These are phyloP conservation scores for Drosophila bipectinata DNA, from an alignment of 1,140 invertebrate genomes.

Conservation along the genomic window DNA sequence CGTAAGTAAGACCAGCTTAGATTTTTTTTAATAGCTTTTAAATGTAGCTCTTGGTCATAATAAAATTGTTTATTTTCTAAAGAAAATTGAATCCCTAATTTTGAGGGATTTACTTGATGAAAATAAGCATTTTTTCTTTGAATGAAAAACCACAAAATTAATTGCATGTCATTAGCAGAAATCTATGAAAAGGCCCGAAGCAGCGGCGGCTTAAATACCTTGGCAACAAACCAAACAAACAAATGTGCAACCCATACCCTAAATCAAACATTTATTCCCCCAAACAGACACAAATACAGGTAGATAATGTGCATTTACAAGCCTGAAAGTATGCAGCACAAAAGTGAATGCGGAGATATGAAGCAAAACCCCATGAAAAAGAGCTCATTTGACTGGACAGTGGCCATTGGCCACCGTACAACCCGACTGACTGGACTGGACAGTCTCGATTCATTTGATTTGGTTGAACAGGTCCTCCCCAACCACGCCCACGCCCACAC, in stretches of 20 bases:
- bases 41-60: too few relatives aligned
- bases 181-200: constrained; percentile 54
- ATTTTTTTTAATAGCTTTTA: too few relatives aligned
- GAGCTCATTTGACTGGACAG: constrained; percentile 10
- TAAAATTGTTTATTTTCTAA: neutral
- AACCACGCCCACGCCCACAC: neutral
- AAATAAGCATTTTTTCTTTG: neutral
- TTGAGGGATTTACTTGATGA: neutral
- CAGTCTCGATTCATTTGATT: constrained; percentile 7
- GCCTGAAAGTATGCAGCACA: constrained; percentile 51
- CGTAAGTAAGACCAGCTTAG: too few relatives aligned
- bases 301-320: constrained; percentile 39
- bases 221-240: constrained; percentile 36
- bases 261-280: constrained; percentile 67
- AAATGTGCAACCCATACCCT: constrained; percentile 39
- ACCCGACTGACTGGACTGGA: neutral
- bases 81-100: too few relatives aligned
- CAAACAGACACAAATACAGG: neutral
- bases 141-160: constrained; percentile 65
- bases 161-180: constrained; percentile 73
- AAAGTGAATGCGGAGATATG: constrained; percentile 22
- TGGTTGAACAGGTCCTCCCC: constrained; percentile 3
- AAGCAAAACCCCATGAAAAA: constrained; percentile 27
- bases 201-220: constrained; percentile 51
- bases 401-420: neutral